These are phyloP conservation scores for Fringilla coelebs DNA, from an alignment of 2,797 vertebrate species.

Conservation along the genomic window DNA sequence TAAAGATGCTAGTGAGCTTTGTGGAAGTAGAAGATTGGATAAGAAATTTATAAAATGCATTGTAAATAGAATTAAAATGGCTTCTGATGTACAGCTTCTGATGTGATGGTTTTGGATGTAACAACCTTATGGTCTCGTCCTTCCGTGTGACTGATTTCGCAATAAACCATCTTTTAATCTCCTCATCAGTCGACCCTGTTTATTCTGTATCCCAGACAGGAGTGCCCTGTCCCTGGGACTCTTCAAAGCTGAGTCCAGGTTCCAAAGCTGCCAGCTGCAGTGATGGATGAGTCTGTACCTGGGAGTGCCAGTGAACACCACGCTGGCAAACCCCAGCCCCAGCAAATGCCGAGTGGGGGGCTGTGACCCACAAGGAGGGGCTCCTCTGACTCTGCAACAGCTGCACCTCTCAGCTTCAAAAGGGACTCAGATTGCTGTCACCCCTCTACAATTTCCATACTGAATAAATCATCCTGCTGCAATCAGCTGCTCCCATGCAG, in stretches of 20 bases:
- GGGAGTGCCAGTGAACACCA: neutral
- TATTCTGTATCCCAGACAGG: neutral
- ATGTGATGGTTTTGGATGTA: neutral
- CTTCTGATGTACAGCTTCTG: neutral
- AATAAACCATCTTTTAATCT: neutral
- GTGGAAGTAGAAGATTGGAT: neutral
- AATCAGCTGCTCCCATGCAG: too few relatives aligned
- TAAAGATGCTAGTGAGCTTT: neutral
- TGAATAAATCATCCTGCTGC: neutral
- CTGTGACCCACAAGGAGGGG: neutral
- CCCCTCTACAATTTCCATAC: neutral
- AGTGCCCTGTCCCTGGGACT: accelerated
- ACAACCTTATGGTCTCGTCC: neutral
- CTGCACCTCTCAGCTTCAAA: neutral
- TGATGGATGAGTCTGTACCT: too few relatives aligned
- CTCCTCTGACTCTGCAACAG: neutral
- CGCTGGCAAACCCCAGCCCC: neutral
- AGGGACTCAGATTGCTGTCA: neutral
- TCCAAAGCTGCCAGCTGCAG: neutral
- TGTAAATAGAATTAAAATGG: neutral
- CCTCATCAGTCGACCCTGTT: neutral
- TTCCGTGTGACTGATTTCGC: neutral
- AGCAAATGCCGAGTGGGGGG: accelerated
- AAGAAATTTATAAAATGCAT: neutral
- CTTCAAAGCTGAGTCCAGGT: neutral